Base-by-base conservation (phyloP, 2,888 invertebrate genomes). In the Rhogogaster chlorosoma region DNA sequence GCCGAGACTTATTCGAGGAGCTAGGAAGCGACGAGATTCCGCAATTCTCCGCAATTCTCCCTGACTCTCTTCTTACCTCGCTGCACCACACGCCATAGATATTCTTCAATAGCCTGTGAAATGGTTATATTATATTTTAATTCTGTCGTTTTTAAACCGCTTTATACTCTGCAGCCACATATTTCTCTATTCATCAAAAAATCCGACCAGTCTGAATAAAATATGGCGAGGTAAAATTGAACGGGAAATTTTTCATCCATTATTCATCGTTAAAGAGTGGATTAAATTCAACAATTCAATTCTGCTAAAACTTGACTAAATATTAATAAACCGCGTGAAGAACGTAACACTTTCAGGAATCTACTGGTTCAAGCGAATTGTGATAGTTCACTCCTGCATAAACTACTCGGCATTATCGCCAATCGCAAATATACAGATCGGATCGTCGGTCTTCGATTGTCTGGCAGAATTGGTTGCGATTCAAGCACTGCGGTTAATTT, bases 401-500 rank as follows among this genome's bases (percentile, higher is more conserved):
- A 32, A 70, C n/a, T 70, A 38, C 70, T 38, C 70, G 15, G 70
- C 38, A 36, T 36, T 9, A 67, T 67, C 32, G 70, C 32, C 1
- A 32, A 32, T 70, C 42, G 71, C n/a, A 42, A 73, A 73, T 38
- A 73, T 38, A 73, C 12, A 73, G 22, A 38, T 73, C 42, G n/a
- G 12, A 22, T n/a, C 9, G 42, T 73, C 38, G 38, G 22, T 42
- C 71, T 22, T 73, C 42, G 38, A 73, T 73, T 42, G 15, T 22
- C 42, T 73, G 42, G 22, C 22, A 42, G 22, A 38, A 26, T 73
- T 42, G n/a, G 71, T 61, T 61, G 26, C 26, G 38, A n/a, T 73
- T 42, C 22, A 42, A 42, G 22, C 70, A 9, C 29, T 32, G n/a
- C 36, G 26, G 61, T 22, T 32, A 73, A 42, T 22, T 12, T 15